Evolutionary conservation across 2,888 invertebrate genomes (phyloP), one percentile per base, ranked within the genome.

Genomic region (Cremastinae sp.): DNA sequence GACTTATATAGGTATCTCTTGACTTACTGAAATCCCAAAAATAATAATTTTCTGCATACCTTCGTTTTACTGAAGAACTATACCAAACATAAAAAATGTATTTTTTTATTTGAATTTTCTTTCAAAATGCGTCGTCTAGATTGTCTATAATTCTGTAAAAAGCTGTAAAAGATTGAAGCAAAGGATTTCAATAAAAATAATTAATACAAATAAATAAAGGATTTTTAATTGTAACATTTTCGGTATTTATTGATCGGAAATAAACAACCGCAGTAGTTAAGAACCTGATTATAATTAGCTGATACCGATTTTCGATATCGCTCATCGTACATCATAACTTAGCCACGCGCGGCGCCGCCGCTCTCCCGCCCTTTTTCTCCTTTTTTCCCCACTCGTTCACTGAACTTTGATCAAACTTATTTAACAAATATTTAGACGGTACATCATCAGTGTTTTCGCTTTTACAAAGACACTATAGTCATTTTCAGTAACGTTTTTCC

Each of bases 191-290:
- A 10, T 8, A 34, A 16, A 16, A 0, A 1, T 45, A 38, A 36
- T 10, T 10, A 59, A 45, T 9, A 47, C 8, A 3, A 2, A 28
- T 14, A 43, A 9, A 4, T 28, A 9, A n/a, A 38, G 38, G 18
- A 12, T 41, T 49, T 14, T 43, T 62, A 68, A 59, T 76, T 14
- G 51, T 75, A 76, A 76, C 73, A 73, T 73, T 73, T 73, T 69
- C 73, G 69, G 58, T 62, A 69, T 76, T 69, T 76, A 76, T 76
- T 76, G 76, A 73, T 64, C 49, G 51, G 62, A 73, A 64, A 69
- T 66, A 73, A 73, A 76, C 61, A 58, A 73, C 68, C 76, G 72
- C 68, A 64, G 45, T 47, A 76, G 45, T 51, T 47, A 73, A 9
- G 28, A 76, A 53, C 51, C 76, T 72, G 73, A 64, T 51, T 58